A percentile compares a stretch with the other conserved stretches of the same genome.
phyloP scores from a whole-genome alignment of 2,797 vertebrate genomes.

The Lemur catta region DNA sequence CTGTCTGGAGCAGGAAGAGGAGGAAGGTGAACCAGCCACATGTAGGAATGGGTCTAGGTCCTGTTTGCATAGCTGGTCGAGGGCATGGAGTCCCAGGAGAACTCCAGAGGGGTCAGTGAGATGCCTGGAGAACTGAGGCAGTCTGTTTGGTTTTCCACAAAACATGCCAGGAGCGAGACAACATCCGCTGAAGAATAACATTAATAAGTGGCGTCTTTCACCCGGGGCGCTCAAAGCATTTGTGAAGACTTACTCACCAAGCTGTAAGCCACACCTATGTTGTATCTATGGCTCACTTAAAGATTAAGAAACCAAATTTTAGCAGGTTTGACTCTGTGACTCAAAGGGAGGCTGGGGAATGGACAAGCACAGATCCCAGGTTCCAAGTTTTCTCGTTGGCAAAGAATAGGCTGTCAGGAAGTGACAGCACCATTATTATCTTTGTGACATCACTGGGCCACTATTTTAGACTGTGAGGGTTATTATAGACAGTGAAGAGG shows the following conservation, averaged over 20 bases:
- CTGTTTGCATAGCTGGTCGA: not conserved
- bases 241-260: not conserved
- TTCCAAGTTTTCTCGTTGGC: not conserved
- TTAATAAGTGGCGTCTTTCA: not conserved
- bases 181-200: not conserved
- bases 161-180: not conserved
- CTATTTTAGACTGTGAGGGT: not conserved
- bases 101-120: not conserved
- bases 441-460: not conserved
- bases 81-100: not conserved
- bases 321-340: not conserved
- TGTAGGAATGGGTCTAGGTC: not conserved
- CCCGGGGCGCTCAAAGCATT: not conserved
- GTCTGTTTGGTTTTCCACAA: not conserved
- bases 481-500: not conserved
- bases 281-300: not conserved
- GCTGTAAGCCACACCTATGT: not conserved
- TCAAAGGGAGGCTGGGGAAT: not conserved
- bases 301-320: not conserved
- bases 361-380: not conserved
- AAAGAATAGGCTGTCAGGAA: not conserved
- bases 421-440: not conserved
- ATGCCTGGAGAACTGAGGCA: not conserved
- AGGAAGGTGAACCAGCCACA: not conserved
- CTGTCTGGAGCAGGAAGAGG: not conserved